Conservation (phyloP, 2,888 invertebrate species). For the Syrista parreyssii region DNA sequence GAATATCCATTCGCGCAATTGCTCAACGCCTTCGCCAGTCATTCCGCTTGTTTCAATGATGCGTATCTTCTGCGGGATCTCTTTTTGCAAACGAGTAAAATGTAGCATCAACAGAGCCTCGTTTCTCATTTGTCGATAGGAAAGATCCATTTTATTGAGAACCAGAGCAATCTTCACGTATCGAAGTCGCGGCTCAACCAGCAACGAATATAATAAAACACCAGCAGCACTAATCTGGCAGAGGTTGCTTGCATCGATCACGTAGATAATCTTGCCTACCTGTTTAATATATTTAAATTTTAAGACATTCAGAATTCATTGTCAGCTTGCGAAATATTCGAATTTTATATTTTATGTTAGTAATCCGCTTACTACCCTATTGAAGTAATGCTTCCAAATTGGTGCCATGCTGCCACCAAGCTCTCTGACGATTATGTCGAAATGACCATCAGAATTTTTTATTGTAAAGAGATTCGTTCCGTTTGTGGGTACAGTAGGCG, state of each 20-base stretch:
- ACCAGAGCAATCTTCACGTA: conserved; percentile 76
- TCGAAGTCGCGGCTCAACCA: conserved; percentile 78
- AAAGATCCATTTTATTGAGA: conserved; percentile 86
- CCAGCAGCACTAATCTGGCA: conserved; percentile 89
- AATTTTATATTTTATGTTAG: neutral
- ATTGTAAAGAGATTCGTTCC: conserved; percentile 83
- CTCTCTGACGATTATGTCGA: conserved; percentile 75
- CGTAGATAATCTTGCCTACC: conserved; percentile 74
- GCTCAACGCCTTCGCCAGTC: conserved; percentile 76
- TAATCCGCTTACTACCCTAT: conserved; percentile 59
- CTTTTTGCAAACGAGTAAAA: conserved; percentile 75
- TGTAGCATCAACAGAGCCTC: conserved; percentile 87
- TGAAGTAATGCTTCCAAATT: conserved; percentile 83
- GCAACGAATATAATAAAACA: conserved; percentile 80
- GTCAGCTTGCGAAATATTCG: neutral
- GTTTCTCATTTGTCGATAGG: conserved; percentile 88
- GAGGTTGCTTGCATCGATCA: conserved; percentile 85
- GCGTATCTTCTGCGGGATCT: conserved; percentile 75
- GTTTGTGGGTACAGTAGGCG: conserved; percentile 82
- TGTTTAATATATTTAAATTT: conserved; percentile 21
- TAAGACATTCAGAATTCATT: neutral
- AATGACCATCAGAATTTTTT: conserved; percentile 68
- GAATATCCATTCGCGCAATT: conserved; percentile 74
- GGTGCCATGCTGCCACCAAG: conserved; percentile 86
- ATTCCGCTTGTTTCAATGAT: conserved; percentile 82